Evolutionary conservation across 2,888 invertebrate species (phyloP).

Genomic region (Matsumyia berberina): DNA sequence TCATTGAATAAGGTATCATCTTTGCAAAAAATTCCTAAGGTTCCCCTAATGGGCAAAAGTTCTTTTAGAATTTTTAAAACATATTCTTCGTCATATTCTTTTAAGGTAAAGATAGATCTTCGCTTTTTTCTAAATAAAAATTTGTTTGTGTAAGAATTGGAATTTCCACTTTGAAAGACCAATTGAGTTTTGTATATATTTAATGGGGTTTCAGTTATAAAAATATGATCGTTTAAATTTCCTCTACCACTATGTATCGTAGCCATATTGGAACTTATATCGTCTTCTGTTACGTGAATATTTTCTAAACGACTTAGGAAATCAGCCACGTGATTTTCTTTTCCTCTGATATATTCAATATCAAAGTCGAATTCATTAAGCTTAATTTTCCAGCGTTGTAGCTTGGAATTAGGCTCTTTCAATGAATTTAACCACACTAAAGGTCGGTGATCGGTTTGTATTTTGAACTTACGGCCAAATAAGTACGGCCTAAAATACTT

Average conservation of each 20-base stretch:
- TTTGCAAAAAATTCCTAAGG: slow-evolving; percentile 16
- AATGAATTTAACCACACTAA: slow-evolving; percentile 2
- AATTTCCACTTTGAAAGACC: neutral
- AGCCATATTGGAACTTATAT: slow-evolving; percentile 6
- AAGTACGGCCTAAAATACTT: slow-evolving; percentile 21
- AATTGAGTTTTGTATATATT: slow-evolving; percentile 31
- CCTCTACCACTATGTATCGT: slow-evolving; percentile 39
- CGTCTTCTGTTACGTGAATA: neutral
- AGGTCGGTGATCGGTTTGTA: slow-evolving; percentile 80
- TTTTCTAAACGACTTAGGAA: slow-evolving; percentile 68
- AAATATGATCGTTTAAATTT: slow-evolving; percentile 52
- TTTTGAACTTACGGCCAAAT: slow-evolving; percentile 78
- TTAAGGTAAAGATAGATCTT: slow-evolving; percentile 4
- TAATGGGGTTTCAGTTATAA: slow-evolving; percentile 28
- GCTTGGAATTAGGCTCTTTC: slow-evolving; percentile 1
- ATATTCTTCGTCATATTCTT: slow-evolving; percentile 15
- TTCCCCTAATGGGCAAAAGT: slow-evolving; percentile 36
- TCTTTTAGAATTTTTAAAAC: slow-evolving; percentile 12
- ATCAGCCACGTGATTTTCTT: slow-evolving; percentile 27
- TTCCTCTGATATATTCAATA: slow-evolving; percentile 35
- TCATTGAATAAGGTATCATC: slow-evolving; percentile 10
- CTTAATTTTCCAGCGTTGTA: slow-evolving; percentile 63
- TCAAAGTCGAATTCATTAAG: slow-evolving; percentile 60
- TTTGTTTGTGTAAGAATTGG: slow-evolving; percentile 1
- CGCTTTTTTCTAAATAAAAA: slow-evolving; percentile 25